Base-by-base conservation (phyloP, 1,140 invertebrate genomes). In the Drosophila repletoides region DNA sequence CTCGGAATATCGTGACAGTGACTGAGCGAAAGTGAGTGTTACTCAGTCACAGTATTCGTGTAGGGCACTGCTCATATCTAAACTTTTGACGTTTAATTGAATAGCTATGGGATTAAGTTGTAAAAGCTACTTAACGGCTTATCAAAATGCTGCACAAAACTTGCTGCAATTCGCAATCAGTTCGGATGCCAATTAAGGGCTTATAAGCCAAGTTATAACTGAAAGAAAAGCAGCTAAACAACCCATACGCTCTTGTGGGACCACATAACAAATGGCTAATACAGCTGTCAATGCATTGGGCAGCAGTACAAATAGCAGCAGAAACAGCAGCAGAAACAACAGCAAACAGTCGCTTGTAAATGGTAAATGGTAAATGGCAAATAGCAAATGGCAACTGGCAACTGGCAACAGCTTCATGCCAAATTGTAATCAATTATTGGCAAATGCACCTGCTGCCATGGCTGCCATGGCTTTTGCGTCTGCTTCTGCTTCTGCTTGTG, bases 341-440 rank as follows among this genome's bases (percentile, higher is more conserved):
- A 29, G 40, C 7, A 21, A 49, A n/a, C n/a, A n/a, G n/a, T n/a
- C n/a, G n/a, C n/a, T n/a, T n/a, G n/a, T n/a, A n/a, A n/a, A n/a
- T n/a, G n/a, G n/a, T n/a, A n/a, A n/a, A n/a, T n/a, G n/a, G n/a
- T n/a, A n/a, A n/a, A n/a, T n/a, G 26, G 12, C 21, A 10, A 2
- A 19, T 7, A 17, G 22, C n/a, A 28, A 36, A n/a, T 40, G n/a
- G 22, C 61, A 60, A 49, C 38, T n/a, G n/a, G n/a, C n/a, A n/a
- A 63, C 29, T 74, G 65, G 61, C 52, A 84, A 79, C 70, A 75
- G 83, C 79, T 84, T 72, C 75, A 86, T 75, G 80, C 59, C 75
- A 66, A 86, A 86, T 70, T 76, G 80, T 73, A 84, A 84, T 84
- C 80, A 84, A 84, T 84, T 84, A 86, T 84, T 86, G 80, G 80